Evolutionary conservation across 2,113 vertebrate genomes (phyloP).

Genomic region (Columbina picui): DNA sequence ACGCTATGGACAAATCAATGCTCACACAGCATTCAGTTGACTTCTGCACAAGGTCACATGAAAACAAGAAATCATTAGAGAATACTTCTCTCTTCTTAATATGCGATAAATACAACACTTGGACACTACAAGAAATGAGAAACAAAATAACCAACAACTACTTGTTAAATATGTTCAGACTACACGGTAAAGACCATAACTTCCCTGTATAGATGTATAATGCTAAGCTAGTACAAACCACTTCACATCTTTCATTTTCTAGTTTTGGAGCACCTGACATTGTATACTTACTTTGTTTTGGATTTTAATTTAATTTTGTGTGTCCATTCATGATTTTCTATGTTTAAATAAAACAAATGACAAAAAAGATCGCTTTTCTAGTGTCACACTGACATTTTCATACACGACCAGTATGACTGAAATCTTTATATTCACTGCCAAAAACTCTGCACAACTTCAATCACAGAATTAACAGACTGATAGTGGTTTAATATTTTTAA

Average conservation of each 20-base stretch:
- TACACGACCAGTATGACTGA: neutral
- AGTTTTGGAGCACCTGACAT: neutral
- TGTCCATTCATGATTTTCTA: neutral
- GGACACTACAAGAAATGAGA: neutral
- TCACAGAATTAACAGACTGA: neutral
- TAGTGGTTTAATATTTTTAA: neutral
- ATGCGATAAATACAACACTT: neutral
- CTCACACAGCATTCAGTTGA: neutral
- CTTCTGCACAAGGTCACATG: neutral
- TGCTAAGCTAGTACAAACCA: neutral
- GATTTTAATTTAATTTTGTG: neutral
- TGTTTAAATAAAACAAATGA: neutral
- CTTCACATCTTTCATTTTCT: neutral
- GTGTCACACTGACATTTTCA: neutral
- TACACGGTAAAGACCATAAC: neutral
- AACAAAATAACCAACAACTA: neutral
- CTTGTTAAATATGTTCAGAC: neutral
- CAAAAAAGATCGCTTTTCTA: neutral
- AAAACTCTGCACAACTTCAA: neutral
- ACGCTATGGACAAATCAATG: neutral
- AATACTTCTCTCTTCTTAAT: neutral
- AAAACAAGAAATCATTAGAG: neutral
- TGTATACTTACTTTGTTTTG: neutral
- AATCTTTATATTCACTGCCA: neutral
- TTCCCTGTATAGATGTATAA: neutral